Base-by-base conservation (phyloP, 92 coral and sea anemone genomes). In the Siderastrea siderea region DNA sequence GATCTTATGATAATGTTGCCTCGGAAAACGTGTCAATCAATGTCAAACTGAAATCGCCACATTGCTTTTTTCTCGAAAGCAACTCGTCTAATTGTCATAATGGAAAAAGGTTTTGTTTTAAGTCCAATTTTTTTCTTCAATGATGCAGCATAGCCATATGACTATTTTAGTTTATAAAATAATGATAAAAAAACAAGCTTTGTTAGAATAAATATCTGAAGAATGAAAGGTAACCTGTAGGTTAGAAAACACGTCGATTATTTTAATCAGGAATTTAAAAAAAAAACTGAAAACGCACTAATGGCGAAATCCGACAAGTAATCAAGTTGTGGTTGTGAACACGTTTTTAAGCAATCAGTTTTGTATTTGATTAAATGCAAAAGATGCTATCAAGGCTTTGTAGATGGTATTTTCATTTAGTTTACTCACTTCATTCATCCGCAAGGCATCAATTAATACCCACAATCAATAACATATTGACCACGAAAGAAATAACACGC, bases 341-440 rank as follows among this genome's bases (percentile, higher is more conserved):
- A 77, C 65, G 82, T 66, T 78, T 78, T 60, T 60, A 62, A 7
- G 69, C 55, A 62, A 62, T 78, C 69, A 4, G 45, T n/a, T 57
- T 63, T 59, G 58, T 9, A 64, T 26, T 47, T 79, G 59, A 79
- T 62, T 5, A 47, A 8, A 62, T 79, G 61, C 46, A 79, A 9
- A 46, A 79, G 71, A 79, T 79, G 60, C 16, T 79, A 79, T 79
- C 83, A 79, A 19, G 59, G 12, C 59, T 16, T 43, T 17, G 12
- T n/a, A 50, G 17, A 79, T 5, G 58, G 47, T 6, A 79, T 79
- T 49, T 64, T 63, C 14, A 79, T 79, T 47, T 17, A 79, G 49
- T 62, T 62, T 47, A 38, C 71, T 48, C 71, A 44, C n/a, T 79
- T 79, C 10, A 49, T 44, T 64, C 58, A 3, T 26, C 48, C 66